Evolutionary conservation across 2,797 vertebrate species (phyloP).

Genomic region (Hapalemur alaotrensis): DNA sequence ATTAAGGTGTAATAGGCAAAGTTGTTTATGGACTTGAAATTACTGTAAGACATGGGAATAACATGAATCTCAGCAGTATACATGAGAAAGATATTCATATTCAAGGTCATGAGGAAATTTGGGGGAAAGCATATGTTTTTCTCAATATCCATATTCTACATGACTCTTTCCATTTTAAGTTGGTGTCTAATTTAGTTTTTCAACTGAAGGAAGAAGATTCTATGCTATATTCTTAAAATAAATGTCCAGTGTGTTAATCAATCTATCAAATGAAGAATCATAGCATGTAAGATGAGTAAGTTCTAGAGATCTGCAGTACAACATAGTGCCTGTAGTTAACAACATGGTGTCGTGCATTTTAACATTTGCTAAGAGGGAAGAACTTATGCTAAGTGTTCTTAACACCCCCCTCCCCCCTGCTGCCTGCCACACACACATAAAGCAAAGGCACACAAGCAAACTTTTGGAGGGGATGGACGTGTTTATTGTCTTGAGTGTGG

Average conservation of each 20-base stretch:
- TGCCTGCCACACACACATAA: not conserved
- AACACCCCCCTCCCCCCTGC: too few relatives aligned
- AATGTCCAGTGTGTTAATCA: not conserved
- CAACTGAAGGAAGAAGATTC: not conserved
- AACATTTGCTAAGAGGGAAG: not conserved
- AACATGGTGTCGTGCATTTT: not conserved
- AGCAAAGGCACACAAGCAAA: not conserved
- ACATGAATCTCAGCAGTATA: not conserved
- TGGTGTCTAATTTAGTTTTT: not conserved
- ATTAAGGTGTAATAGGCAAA: conserved; percentile 30
- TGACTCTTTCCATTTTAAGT: not conserved
- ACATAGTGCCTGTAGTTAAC: not conserved
- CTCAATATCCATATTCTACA: not conserved
- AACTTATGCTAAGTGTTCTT: not conserved
- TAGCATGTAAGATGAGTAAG: not conserved
- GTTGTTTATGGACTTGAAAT: not conserved
- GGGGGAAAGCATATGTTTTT: not conserved
- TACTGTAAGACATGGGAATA: not conserved
- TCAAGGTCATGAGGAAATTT: not conserved
- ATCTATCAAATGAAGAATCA: not conserved
- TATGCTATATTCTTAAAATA: not conserved
- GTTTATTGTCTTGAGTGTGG: not conserved
- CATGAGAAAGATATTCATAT: not conserved
- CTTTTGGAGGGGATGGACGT: accelerated
- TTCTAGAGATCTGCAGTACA: not conserved